These are phyloP conservation scores for Thunnus albacares DNA, from an alignment of 2,797 vertebrate species.

Conservation along the genomic window DNA sequence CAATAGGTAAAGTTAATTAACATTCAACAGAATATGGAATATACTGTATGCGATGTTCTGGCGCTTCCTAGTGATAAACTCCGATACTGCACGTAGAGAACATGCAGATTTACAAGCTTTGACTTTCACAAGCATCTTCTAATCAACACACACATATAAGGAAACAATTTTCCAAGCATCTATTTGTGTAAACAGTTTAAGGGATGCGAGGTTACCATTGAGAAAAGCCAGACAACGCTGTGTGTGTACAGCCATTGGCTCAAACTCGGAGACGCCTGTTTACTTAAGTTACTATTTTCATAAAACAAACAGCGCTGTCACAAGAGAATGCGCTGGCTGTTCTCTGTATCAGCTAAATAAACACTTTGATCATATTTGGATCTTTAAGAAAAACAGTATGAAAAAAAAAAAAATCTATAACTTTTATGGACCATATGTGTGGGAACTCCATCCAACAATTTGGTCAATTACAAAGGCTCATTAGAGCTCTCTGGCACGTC, in stretches of 20 bases:
- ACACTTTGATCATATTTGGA: conserved; percentile 38
- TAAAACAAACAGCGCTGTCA: conserved; percentile 53
- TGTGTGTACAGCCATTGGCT: conserved; percentile 27
- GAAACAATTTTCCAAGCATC: neutral
- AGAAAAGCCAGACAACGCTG: conserved; percentile 6
- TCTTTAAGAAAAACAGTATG: neutral
- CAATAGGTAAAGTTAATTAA: neutral
- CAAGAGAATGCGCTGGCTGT: conserved; percentile 34
- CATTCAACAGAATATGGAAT: neutral
- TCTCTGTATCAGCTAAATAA: conserved; percentile 27
- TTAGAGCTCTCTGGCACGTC: neutral
- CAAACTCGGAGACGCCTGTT: conserved; percentile 10
- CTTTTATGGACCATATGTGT: conserved; percentile 32
- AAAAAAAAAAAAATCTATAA: neutral
- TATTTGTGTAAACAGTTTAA: neutral
- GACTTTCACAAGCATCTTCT: neutral
- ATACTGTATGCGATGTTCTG: conserved; percentile 8
- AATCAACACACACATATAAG: neutral
- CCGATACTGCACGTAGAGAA: neutral
- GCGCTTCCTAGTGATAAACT: conserved; percentile 38
- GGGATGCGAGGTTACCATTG: neutral
- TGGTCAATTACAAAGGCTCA: conserved; percentile 5
- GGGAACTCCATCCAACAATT: conserved; percentile 33
- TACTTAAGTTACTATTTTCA: conserved; percentile 41
- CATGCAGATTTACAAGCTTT: rapidly evolving